phyloP scores from a whole-genome alignment of 1,140 invertebrate genomes.

The Ylistrum balloti region DNA sequence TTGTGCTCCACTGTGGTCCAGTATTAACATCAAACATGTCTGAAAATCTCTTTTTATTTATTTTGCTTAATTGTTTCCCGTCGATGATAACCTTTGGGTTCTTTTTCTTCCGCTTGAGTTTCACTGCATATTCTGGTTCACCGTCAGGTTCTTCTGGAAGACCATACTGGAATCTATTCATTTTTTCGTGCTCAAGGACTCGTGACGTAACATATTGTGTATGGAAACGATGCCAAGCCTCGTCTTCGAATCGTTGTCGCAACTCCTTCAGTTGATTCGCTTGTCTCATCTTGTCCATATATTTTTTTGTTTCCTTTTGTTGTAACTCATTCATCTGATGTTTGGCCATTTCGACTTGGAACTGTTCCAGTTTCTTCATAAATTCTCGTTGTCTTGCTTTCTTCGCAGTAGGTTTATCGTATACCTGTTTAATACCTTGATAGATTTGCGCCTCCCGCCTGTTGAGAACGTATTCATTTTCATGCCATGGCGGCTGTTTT shows the following conservation, averaged over 20 bases:
- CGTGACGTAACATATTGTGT: constrained; percentile 75
- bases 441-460: constrained; percentile 62
- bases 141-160: constrained; percentile 68
- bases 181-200: constrained; percentile 72
- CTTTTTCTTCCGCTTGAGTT: constrained; percentile 64
- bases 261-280: constrained; percentile 67
- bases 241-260: constrained; percentile 69
- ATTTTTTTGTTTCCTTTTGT: constrained; percentile 57
- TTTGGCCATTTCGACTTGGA: constrained; percentile 63
- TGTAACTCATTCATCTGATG: constrained; percentile 61
- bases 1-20: constrained; percentile 55
- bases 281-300: constrained; percentile 65
- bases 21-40: constrained; percentile 67
- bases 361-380: constrained; percentile 66
- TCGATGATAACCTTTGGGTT: constrained; percentile 50
- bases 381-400: constrained; percentile 66
- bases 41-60: constrained; percentile 63
- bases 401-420: constrained; percentile 59
- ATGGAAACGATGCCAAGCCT: constrained; percentile 70
- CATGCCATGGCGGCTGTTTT: constrained; percentile 47
- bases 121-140: constrained; percentile 57
- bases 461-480: constrained; percentile 62
- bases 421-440: constrained; percentile 65
- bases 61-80: constrained; percentile 55
- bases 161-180: constrained; percentile 70